Percentiles rank a stretch among this genome's conserved stretches.
Evolutionary conservation across 37 sponge, comb jelly and placozoan genomes (phyloP).

Genomic region (Aplysina aerophoba): DNA sequence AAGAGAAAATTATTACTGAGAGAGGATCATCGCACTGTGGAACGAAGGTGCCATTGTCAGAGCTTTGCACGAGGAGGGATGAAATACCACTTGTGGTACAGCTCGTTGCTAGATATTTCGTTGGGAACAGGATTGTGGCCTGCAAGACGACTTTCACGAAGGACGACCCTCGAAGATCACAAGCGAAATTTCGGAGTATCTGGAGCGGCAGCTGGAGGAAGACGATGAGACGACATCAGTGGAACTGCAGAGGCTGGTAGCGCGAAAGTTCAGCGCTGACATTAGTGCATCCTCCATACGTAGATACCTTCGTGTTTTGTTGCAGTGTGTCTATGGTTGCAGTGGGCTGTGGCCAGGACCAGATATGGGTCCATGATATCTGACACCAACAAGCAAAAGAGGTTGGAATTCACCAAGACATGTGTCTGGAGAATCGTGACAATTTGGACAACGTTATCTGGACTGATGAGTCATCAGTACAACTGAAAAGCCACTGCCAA

Average conservation of each 20-base stretch:
- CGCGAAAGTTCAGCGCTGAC: constrained; percentile 5
- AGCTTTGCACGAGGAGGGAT: not conserved
- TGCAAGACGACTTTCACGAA: not conserved
- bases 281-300: not conserved
- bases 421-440: not conserved
- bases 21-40: constrained; percentile 4
- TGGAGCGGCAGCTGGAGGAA: constrained; percentile 2
- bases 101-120: not conserved
- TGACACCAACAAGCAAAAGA: not conserved
- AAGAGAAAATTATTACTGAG: not conserved
- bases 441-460: constrained; percentile 15
- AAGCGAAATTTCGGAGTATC: not conserved
- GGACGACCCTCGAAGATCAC: constrained; percentile 11
- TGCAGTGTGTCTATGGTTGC: no score
- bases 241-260: not conserved
- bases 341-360: constrained; percentile 16
- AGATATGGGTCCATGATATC: constrained; percentile 17
- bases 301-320: not conserved
- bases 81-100: constrained; percentile 5
- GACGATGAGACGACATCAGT: constrained; percentile 8
- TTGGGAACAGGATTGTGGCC: not conserved
- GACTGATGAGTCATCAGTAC: constrained; percentile 20
- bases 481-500: constrained; percentile 17
- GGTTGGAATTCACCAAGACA: constrained; percentile 1
- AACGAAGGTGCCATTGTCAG: constrained; percentile 7